A percentile compares a stretch with the other conserved stretches of the same genome.
Conservation (phyloP, 2,113 vertebrate species). For the Saccopteryx leptura region DNA sequence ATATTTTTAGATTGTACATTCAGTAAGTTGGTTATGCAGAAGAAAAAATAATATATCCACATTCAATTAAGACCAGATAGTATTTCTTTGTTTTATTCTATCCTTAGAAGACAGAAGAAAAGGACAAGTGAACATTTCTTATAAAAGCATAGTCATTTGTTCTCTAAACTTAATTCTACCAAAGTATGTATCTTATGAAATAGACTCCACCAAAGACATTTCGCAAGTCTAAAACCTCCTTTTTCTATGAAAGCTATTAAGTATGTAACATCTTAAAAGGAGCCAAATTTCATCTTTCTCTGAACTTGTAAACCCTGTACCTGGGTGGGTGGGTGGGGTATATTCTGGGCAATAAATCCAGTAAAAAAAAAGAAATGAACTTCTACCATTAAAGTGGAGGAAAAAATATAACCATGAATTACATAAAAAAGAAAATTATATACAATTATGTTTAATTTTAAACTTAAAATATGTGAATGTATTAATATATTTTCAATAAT, state of each 20-base stretch:
- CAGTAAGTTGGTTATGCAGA: not conserved
- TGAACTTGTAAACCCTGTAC: not conserved
- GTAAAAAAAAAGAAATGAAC: slow-evolving; percentile 25
- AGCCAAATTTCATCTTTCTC: slow-evolving; percentile 23
- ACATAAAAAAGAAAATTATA: not conserved
- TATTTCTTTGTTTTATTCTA: not conserved
- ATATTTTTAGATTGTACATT: slow-evolving; percentile 12
- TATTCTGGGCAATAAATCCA: not conserved
- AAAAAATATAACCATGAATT: not conserved
- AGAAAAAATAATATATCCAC: not conserved
- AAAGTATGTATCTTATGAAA: slow-evolving; percentile 24
- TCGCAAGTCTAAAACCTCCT: slow-evolving; percentile 22
- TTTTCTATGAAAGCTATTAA: slow-evolving; percentile 19
- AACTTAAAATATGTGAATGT: not conserved
- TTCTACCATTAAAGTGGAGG: not conserved
- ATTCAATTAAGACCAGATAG: slow-evolving; percentile 13
- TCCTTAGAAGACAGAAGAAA: slow-evolving; percentile 44
- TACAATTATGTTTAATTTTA: not conserved
- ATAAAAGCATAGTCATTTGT: slow-evolving; percentile 61
- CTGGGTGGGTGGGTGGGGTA: not conserved
- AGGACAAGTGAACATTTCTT: slow-evolving; percentile 53
- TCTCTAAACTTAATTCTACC: slow-evolving; percentile 54
- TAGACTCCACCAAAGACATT: slow-evolving; percentile 50
- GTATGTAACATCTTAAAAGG: slow-evolving; percentile 46
- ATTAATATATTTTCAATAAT: not conserved